Conservation (phyloP, 2,888 invertebrate species). For the Lottia scabra region DNA sequence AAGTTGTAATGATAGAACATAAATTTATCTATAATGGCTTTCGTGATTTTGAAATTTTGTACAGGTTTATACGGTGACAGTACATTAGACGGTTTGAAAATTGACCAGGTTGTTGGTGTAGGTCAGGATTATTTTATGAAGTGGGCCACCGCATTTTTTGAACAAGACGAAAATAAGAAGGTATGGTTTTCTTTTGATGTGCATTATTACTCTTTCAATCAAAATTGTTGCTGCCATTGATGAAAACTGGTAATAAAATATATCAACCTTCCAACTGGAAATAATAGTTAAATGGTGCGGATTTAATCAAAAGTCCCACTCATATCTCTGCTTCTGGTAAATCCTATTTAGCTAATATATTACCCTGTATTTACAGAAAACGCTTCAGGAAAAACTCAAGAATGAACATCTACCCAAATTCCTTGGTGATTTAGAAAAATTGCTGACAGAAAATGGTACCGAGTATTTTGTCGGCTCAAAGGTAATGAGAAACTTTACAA, state of each 20-base stretch:
- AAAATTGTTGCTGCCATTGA: no score
- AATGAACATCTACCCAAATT: conserved; percentile 22
- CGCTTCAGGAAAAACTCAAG: conserved; percentile 21
- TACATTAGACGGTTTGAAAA: conserved; percentile 28
- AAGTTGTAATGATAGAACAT: no score
- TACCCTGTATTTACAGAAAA: conserved; percentile 19
- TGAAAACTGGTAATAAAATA: no score
- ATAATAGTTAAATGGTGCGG: no score
- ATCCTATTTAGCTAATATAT: no score
- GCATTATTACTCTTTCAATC: no score
- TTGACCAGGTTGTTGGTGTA: conserved; percentile 30
- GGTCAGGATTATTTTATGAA: conserved; percentile 26
- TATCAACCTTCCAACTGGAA: no score
- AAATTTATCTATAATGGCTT: background rate
- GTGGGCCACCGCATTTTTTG: conserved; percentile 20
- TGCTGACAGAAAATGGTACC: conserved; percentile 25
- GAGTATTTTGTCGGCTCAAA: conserved; percentile 24
- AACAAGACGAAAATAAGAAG: conserved; percentile 30
- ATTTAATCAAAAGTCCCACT: no score
- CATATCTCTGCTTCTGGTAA: no score
- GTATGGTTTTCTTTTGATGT: no score
- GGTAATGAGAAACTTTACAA: no score
- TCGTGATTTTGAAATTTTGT: background rate
- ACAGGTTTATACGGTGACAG: conserved; percentile 33
- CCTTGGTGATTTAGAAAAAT: conserved; percentile 23